phyloP scores from a whole-genome alignment of 2,113 vertebrate genomes.

The Oenanthe melanoleuca region DNA sequence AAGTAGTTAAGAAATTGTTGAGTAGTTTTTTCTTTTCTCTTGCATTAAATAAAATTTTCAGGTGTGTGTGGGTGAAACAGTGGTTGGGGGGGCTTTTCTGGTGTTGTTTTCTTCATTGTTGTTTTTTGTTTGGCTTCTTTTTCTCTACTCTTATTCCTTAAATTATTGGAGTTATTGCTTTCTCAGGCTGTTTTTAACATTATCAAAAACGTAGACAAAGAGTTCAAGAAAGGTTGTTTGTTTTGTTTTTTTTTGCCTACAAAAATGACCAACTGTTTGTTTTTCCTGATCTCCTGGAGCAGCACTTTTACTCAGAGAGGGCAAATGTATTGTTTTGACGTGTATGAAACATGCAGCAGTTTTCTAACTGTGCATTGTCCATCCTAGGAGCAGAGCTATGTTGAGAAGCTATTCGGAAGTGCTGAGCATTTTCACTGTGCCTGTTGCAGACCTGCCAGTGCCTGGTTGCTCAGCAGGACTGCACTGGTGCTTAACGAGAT shows the following conservation, averaged over 20 bases:
- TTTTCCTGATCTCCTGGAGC: background rate
- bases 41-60: rapidly evolving
- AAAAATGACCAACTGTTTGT: background rate
- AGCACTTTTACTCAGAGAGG: background rate
- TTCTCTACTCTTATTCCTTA: background rate
- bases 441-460: background rate
- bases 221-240: background rate
- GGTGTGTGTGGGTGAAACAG: rapidly evolving
- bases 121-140: background rate
- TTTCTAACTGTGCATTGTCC: background rate
- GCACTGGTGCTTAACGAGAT: background rate
- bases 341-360: background rate
- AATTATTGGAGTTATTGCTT: background rate
- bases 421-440: background rate
- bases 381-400: too few species aligned
- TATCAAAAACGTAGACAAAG: background rate
- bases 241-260: background rate
- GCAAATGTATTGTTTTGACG: background rate
- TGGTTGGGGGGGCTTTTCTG: rapidly evolving
- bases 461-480: background rate
- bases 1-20: background rate
- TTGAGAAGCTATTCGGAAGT: background rate
- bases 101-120: background rate
- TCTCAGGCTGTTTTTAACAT: background rate
- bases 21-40: background rate